A percentile compares a stretch with the other conserved stretches of the same genome.
Evolutionary conservation across 2,888 invertebrate species (phyloP).

Genomic region (Chrysolina oricalcia): DNA sequence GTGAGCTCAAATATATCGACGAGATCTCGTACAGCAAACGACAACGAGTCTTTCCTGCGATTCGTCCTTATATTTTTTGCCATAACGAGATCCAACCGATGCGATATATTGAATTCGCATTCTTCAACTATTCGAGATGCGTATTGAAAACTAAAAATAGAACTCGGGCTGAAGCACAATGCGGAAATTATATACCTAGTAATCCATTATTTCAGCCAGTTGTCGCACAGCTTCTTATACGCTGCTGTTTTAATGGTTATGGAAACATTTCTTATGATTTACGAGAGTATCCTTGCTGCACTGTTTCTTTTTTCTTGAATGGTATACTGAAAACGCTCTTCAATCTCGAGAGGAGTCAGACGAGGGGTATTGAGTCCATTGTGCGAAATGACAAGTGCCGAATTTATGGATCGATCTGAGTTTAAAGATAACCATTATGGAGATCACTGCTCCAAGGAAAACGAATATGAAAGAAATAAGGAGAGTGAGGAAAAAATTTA

Average conservation of each 20-base stretch:
- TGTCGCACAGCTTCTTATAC: slow-evolving; percentile 48
- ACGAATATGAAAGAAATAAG: too few relatives aligned
- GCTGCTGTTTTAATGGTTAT: slow-evolving; percentile 37
- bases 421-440: too few relatives aligned
- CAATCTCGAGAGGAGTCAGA: not conserved
- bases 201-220: slow-evolving; percentile 53
- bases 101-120: slow-evolving; percentile 59
- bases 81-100: slow-evolving; percentile 42
- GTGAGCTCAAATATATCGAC: slow-evolving; percentile 7
- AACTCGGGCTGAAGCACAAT: slow-evolving; percentile 45
- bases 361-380: not conserved
- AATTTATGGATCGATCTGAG: too few relatives aligned
- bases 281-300: slow-evolving; percentile 30
- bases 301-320: not conserved
- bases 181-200: slow-evolving; percentile 54
- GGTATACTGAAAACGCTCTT: not conserved
- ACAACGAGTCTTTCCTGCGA: slow-evolving; percentile 26
- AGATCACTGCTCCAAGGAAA: too few relatives aligned
- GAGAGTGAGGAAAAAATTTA: too few relatives aligned
- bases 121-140: slow-evolving; percentile 46
- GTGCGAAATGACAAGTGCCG: too few relatives aligned
- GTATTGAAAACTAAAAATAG: slow-evolving; percentile 45
- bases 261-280: slow-evolving; percentile 48
- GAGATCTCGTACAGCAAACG: slow-evolving; percentile 3
- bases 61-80: slow-evolving; percentile 47